These are phyloP conservation scores for Vollenhovia emeryi DNA, from an alignment of 1,140 invertebrate genomes.

Conservation along the genomic window DNA sequence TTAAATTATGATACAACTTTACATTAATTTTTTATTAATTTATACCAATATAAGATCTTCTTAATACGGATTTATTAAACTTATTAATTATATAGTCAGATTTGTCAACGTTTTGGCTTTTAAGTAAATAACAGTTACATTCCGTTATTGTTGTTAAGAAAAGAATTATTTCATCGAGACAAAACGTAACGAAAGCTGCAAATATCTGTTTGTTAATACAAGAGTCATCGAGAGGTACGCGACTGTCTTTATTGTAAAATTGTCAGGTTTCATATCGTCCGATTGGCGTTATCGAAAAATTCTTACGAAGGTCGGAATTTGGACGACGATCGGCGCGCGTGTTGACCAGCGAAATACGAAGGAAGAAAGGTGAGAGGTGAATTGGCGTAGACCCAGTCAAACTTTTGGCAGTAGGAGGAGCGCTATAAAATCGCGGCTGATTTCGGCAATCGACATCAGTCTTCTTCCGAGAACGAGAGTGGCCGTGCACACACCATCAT, in stretches of 20 bases:
- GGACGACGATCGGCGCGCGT: background rate
- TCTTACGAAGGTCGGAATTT: slow-evolving; percentile 45
- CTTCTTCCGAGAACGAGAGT: slow-evolving; percentile 59
- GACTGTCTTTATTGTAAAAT: background rate
- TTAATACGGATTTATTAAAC: background rate
- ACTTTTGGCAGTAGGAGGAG: slow-evolving; percentile 75
- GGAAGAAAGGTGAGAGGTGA: slow-evolving; percentile 76
- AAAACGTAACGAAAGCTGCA: background rate
- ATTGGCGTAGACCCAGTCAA: slow-evolving; percentile 23
- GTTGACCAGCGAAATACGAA: slow-evolving; percentile 6
- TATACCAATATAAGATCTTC: background rate
- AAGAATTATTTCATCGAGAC: background rate
- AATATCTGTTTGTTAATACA: background rate
- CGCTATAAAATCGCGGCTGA: slow-evolving; percentile 71
- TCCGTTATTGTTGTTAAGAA: too few species aligned
- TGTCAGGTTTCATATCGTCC: background rate
- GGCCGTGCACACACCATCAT: slow-evolving; percentile 37
- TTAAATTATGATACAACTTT: background rate
- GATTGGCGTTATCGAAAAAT: background rate
- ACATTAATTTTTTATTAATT: background rate
- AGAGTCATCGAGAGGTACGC: background rate
- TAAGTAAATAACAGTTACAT: background rate
- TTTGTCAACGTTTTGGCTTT: background rate
- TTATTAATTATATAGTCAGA: background rate
- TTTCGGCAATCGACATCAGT: slow-evolving; percentile 66